These are phyloP conservation scores for Myodes glareolus DNA, from an alignment of 2,113 vertebrate genomes.

Conservation along the genomic window DNA sequence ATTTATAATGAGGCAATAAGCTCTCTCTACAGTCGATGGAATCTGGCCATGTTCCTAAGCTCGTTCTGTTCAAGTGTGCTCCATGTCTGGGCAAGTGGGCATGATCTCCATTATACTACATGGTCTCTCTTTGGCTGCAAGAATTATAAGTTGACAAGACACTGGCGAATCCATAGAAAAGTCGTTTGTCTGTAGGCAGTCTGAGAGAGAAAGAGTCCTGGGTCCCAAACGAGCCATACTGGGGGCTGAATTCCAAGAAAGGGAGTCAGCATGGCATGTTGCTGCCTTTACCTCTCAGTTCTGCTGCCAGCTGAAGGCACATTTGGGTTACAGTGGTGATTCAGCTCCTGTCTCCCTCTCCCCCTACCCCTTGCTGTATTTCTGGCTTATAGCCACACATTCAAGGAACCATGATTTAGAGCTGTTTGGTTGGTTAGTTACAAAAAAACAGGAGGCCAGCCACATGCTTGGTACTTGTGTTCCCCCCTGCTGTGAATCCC, in stretches of 20 bases:
- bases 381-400: not conserved
- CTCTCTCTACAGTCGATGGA: not conserved
- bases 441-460: not conserved
- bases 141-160: not conserved
- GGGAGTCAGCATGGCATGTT: not conserved
- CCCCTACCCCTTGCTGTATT: too few relatives aligned
- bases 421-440: not conserved
- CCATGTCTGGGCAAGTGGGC: rapidly evolving
- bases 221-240: not conserved
- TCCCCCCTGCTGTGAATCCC: not conserved
- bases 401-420: not conserved
- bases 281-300: not conserved
- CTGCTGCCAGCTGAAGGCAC: not conserved
- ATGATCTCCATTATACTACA: rapidly evolving
- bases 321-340: not conserved
- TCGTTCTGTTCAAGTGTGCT: too few relatives aligned
- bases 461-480: too few relatives aligned
- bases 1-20: not conserved
- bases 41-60: not conserved
- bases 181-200: not conserved
- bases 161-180: not conserved
- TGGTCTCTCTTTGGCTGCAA: not conserved
- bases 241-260: not conserved
- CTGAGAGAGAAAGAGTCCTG: not conserved
- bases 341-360: not conserved